A percentile compares a stretch with the other conserved stretches of the same genome.
These are phyloP conservation scores for Pseudonaja textilis DNA, from an alignment of 2,113 vertebrate species.

Conservation along the genomic window DNA sequence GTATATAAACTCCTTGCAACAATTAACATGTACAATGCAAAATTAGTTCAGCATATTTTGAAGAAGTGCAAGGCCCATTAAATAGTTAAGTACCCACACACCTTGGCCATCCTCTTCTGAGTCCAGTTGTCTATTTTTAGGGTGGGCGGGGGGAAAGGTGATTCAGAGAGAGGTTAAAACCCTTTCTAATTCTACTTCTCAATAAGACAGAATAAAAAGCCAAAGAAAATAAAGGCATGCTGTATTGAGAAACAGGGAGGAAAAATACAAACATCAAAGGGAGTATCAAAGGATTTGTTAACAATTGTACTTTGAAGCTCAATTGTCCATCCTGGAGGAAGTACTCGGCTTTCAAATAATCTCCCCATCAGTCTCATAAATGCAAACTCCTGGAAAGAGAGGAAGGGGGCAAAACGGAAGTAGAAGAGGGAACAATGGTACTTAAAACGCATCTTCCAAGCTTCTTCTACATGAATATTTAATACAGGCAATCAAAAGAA, in stretches of 20 bases:
- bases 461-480: conserved; percentile 2
- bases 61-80: conserved; percentile 19
- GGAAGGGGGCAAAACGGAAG: background rate
- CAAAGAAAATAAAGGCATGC: conserved; percentile 22
- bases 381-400: conserved; percentile 49
- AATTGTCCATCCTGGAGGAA: conserved; percentile 48
- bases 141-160: rapidly evolving
- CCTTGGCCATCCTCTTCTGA: conserved; percentile 16
- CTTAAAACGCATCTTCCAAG: background rate
- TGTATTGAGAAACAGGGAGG: conserved; percentile 32
- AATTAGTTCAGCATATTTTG: background rate
- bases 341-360: conserved; percentile 48
- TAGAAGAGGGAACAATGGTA: background rate
- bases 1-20: background rate
- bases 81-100: background rate
- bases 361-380: conserved; percentile 44
- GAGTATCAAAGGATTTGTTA: conserved; percentile 48
- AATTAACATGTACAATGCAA: background rate
- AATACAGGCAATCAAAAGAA: background rate
- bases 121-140: conserved; percentile 17
- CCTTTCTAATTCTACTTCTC: conserved; percentile 25
- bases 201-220: conserved; percentile 33
- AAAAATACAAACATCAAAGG: conserved; percentile 18
- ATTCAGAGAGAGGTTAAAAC: background rate
- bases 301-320: conserved; percentile 55